These are phyloP conservation scores for Marmota flaviventris DNA, from an alignment of 2,113 vertebrate species.

Conservation along the genomic window DNA sequence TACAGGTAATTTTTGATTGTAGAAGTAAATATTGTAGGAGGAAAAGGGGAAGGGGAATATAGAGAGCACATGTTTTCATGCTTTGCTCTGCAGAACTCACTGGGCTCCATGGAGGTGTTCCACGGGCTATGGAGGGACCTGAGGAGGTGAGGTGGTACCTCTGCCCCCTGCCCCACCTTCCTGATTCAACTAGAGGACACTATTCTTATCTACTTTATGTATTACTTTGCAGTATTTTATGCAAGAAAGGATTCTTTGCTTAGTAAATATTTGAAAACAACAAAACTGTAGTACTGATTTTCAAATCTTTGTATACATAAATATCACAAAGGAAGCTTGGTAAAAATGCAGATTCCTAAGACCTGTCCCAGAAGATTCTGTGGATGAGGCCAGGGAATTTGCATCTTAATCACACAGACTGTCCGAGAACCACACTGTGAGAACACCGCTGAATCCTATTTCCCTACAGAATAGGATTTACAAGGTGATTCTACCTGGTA, in stretches of 20 bases:
- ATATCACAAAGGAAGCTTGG: background rate
- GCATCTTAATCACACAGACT: background rate
- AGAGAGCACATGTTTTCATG: background rate
- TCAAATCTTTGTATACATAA: background rate
- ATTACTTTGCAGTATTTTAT: background rate
- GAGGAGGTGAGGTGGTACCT: background rate
- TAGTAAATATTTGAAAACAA: slow-evolving; percentile 6
- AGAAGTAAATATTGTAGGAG: background rate
- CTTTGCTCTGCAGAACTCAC: background rate
- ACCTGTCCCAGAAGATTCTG: background rate
- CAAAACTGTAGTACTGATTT: background rate
- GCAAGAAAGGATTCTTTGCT: background rate
- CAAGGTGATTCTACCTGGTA: background rate
- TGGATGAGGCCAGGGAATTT: background rate
- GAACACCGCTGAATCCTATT: slow-evolving; percentile 15
- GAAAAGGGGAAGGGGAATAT: background rate
- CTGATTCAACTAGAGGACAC: background rate
- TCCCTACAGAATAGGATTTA: slow-evolving; percentile 27
- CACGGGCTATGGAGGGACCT: background rate
- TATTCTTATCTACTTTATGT: background rate
- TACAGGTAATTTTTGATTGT: background rate
- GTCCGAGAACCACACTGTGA: background rate
- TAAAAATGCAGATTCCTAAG: slow-evolving; percentile 7
- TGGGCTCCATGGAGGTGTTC: background rate
- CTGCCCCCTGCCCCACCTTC: background rate